Evolutionary conservation across 2,113 vertebrate species (phyloP), one percentile per base, ranked within the genome.

Genomic region (Nyctereutes procyonoides): DNA sequence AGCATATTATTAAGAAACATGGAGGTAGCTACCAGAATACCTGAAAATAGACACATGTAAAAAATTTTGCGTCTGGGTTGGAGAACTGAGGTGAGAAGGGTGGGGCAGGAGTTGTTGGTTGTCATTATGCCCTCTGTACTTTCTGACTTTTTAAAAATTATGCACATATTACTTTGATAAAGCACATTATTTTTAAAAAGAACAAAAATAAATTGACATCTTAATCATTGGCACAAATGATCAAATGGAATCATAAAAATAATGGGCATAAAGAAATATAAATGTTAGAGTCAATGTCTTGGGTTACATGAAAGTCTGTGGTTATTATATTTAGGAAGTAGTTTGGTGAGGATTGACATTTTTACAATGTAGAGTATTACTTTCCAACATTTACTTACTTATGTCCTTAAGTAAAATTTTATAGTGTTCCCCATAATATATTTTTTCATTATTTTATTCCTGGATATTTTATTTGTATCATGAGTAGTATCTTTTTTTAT

Each of bases 381-480:
- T 19, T 56, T 19, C 43, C 55, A 95, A 62, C 26, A 80, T 74
- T 65, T 93, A 76, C 73, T 89, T 81, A 74, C 73, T 88, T 90
- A 83, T 8, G 7, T 55, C 67, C 77, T 65, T 79, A 83, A 56
- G 43, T 71, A 94, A 77, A 92, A 87, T 79, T 74, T 73, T 63
- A 82, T 55, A 81, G 26, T 58, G 87, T 92, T 60, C 53, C 26
- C 63, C 32, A 62, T 14, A 67, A n/a, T 85, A n/a, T 13, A 28
- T 2, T 80, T 94, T 94, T 82, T 88, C 53, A 89, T 81, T 93
- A 58, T 58, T 88, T 88, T 96, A 63, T 83, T 77, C 53, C 22
- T 65, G 24, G 15, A 6, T 71, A 65, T 86, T 86, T 89, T 90
- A 65, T 90, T 69, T 91, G 51, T 89, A 32, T 74, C 89, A 79